A percentile compares a stretch with the other conserved stretches of the same genome.
Evolutionary conservation across 2,888 invertebrate species (phyloP).

Genomic region (Labia minor): DNA sequence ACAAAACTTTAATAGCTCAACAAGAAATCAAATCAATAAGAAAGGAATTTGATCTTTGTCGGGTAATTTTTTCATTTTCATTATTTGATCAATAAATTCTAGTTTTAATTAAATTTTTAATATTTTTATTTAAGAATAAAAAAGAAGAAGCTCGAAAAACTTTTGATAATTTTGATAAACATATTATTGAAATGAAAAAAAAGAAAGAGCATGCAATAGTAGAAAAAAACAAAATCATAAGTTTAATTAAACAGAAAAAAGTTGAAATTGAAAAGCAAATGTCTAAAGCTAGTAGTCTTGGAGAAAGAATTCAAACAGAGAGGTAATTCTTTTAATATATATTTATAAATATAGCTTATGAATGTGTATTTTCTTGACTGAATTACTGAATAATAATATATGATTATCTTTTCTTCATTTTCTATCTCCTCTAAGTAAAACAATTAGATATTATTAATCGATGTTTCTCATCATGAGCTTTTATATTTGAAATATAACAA

Average conservation of each 20-base stretch:
- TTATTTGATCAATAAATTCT: no score
- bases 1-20: not conserved
- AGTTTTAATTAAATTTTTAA: no score
- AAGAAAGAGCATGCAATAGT: conserved; percentile 25
- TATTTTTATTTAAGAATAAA: conserved; percentile 35
- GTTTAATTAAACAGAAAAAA: conserved; percentile 34
- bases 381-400: no score
- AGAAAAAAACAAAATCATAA: not conserved
- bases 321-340: conserved; percentile 41
- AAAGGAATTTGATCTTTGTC: not conserved
- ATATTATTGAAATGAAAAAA: conserved; percentile 26
- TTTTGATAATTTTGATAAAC: conserved; percentile 31
- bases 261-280: conserved; percentile 33
- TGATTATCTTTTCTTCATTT: no score
- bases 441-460: no score
- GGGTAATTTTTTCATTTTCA: not conserved
- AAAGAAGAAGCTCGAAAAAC: conserved; percentile 40
- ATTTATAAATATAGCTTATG: no score
- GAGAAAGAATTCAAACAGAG: conserved; percentile 40
- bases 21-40: not conserved
- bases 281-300: conserved; percentile 39
- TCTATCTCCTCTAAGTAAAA: no score
- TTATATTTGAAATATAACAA: no score
- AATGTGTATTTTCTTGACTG: no score
- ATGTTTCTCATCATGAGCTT: no score